Conservation (phyloP, 2,797 vertebrate genomes). For the Anguilla pacifica region DNA sequence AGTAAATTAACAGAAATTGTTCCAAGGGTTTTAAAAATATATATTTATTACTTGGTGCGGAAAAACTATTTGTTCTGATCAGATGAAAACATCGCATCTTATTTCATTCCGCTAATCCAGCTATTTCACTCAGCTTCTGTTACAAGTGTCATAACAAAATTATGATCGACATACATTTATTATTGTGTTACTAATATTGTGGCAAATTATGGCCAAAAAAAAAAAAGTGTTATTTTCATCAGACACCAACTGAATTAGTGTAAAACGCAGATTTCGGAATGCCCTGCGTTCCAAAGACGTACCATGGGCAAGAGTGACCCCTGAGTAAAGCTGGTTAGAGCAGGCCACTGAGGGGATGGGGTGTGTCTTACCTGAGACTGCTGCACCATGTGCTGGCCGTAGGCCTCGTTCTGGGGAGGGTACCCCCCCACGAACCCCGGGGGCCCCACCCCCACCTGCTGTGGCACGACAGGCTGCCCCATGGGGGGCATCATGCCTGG, state of each 20-base stretch:
- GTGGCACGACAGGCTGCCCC: slow-evolving; percentile 65
- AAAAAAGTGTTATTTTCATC: too few species aligned
- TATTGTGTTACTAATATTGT: too few species aligned
- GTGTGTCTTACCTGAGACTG: slow-evolving; percentile 74
- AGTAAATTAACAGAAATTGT: not conserved
- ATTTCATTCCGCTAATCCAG: too few species aligned
- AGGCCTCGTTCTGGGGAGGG: slow-evolving; percentile 76
- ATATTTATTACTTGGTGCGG: too few species aligned
- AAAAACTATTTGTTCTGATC: too few species aligned
- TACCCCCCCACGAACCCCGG: slow-evolving; percentile 79
- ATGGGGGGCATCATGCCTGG: slow-evolving; percentile 81
- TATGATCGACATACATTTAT: too few species aligned
- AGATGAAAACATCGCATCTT: too few species aligned
- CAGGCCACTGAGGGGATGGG: not conserved
- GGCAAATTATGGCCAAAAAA: too few species aligned
- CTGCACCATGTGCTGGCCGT: slow-evolving; percentile 71
- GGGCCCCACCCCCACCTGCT: slow-evolving; percentile 73
- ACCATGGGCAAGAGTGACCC: not conserved
- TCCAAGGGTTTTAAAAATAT: not conserved
- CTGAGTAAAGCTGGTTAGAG: not conserved
- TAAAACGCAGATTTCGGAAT: too few species aligned
- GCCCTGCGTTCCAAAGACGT: not conserved
- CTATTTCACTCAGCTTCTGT: too few species aligned
- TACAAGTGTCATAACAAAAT: too few species aligned
- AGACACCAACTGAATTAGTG: too few species aligned